phyloP scores from a whole-genome alignment of 1,140 invertebrate genomes.

The Polypedilum pembai region DNA sequence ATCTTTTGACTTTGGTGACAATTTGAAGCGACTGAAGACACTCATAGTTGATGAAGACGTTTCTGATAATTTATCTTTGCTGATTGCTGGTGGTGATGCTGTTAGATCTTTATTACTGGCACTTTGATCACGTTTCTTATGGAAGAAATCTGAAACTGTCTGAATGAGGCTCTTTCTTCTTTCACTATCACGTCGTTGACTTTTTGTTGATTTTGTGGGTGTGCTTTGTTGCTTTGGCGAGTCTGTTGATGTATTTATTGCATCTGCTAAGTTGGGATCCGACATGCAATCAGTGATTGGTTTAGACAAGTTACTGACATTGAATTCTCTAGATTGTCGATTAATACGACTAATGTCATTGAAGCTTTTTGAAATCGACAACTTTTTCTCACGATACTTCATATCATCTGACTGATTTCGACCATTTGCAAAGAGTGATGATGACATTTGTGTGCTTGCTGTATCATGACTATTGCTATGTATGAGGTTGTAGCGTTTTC shows the following conservation, averaged over 20 bases:
- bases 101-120: conserved; percentile 36
- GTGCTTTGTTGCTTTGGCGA: conserved; percentile 37
- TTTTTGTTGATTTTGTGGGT: conserved; percentile 42
- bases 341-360: conserved; percentile 36
- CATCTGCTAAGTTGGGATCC: conserved; percentile 51
- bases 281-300: conserved; percentile 41
- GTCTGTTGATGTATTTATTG: conserved; percentile 33
- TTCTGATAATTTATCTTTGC: conserved; percentile 31
- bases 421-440: conserved; percentile 30
- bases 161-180: conserved; percentile 75
- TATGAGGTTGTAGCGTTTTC: conserved; percentile 37
- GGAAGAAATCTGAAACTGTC: conserved; percentile 73
- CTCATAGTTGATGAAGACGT: conserved; percentile 40
- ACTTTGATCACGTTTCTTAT: conserved; percentile 48
- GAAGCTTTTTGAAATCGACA: conserved; percentile 43
- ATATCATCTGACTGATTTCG: conserved; percentile 32
- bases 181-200: conserved; percentile 56
- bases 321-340: conserved; percentile 33
- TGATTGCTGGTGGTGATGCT: conserved; percentile 42
- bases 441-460: not conserved
- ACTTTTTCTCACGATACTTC: conserved; percentile 38
- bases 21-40: conserved; percentile 52
- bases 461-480: conserved; percentile 27
- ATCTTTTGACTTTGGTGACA: conserved; percentile 59
- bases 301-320: conserved; percentile 35